Evolutionary conservation across 2,113 vertebrate species (phyloP), one percentile per base, ranked within the genome.

Genomic region (Machaerirhynchus nigripectus): DNA sequence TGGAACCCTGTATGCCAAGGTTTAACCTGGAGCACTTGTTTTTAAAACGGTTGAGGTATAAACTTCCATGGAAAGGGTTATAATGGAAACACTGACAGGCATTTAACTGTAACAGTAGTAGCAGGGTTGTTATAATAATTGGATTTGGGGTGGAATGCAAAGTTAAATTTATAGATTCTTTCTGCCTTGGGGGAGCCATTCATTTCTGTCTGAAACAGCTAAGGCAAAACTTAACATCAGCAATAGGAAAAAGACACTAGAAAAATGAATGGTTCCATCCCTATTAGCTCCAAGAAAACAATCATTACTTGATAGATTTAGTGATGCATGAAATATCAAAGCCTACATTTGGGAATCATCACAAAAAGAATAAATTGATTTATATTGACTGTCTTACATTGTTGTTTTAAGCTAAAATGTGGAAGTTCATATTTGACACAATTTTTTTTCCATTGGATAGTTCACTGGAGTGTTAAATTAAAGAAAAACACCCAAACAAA

Each of bases 381-480:
- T 84, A 86, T 93, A 96, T 23, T 90, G 75, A 96, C 75, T 82
- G 70, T 65, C 67, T 95, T 92, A 92, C 94, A 96, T 90, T 95
- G 84, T 92, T 95, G 31, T 83, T 92, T 90, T 96, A 94, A 97
- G 70, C 84, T 75, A 81, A 95, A 95, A 95, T 31, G 12, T 85
- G 56, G 52, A 93, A 90, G 42, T 55, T 90, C 35, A 55, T 67
- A 42, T 87, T 74, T 64, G 76, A 89, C 77, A 69, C 4, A 2
- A 13, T 6, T 28, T 17, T 46, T 39, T 81, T 91, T 57, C 56
- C 27, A 60, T 50, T 87, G 82, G 76, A 30, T 81, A 88, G 64
- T 74, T 96, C 90, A 96, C 31, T 97, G 92, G 70, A 97, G 95
- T 97, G 94, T 96, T 96, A 97, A 97, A 97, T 97, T 97, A 97